Conservation (phyloP, 2,113 vertebrate genomes). For the Isurus oxyrinchus region DNA sequence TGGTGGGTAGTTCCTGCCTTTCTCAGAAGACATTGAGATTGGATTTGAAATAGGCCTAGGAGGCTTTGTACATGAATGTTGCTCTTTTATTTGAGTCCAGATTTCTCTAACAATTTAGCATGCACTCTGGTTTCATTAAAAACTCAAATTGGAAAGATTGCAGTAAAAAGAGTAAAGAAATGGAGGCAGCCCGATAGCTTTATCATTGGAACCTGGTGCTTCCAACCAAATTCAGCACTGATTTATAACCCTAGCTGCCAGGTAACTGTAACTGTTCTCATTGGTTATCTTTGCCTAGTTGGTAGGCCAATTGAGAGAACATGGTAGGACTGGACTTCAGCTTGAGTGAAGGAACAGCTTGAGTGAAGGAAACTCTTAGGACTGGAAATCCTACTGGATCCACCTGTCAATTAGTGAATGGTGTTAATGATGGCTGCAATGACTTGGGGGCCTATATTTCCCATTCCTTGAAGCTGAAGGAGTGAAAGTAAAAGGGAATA, state of each 20-base stretch:
- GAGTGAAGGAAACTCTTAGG: neutral
- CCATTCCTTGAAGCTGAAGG: neutral
- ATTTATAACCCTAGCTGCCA: neutral
- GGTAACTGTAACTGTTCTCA: neutral
- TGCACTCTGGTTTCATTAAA: neutral
- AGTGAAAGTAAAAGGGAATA: neutral
- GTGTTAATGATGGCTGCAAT: neutral
- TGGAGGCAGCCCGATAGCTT: neutral
- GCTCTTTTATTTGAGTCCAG: neutral
- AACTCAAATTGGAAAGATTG: neutral
- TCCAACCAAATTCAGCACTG: neutral
- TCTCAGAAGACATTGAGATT: neutral
- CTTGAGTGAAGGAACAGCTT: neutral
- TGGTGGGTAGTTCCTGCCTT: neutral
- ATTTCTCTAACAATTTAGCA: neutral
- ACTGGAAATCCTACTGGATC: neutral
- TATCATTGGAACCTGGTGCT: neutral
- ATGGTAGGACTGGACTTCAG: neutral
- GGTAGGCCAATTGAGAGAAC: neutral
- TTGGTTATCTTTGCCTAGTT: neutral
- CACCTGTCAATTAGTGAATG: neutral
- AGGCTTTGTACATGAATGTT: neutral
- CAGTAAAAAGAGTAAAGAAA: neutral
- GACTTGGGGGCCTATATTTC: neutral
- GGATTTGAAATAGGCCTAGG: neutral